phyloP scores from a whole-genome alignment of 2,113 vertebrate genomes.

The Fulmarus glacialis region DNA sequence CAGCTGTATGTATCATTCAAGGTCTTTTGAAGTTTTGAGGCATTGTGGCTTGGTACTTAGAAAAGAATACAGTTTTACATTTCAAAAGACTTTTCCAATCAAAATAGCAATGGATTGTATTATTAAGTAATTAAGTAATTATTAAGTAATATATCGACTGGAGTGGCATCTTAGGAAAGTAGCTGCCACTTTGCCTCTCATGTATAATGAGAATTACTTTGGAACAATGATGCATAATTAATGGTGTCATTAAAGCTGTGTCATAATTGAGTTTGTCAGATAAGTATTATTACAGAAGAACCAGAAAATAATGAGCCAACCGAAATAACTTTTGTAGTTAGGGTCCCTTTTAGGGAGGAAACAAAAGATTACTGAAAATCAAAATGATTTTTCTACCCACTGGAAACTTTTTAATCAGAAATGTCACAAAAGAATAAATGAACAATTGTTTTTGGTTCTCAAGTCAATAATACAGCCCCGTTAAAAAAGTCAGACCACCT shows the following conservation, averaged over 20 bases:
- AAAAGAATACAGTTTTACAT: neutral
- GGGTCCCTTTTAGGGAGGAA: neutral
- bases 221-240: conserved; percentile 16
- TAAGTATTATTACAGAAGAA: neutral
- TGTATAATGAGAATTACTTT: neutral
- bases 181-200: neutral
- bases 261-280: neutral
- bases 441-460: neutral
- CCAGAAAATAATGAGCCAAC: neutral
- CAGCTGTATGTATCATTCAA: neutral
- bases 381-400: neutral
- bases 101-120: neutral
- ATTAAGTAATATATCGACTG: neutral
- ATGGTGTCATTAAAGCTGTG: neutral
- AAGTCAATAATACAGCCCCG: neutral
- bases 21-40: neutral
- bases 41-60: neutral
- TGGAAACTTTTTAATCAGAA: neutral
- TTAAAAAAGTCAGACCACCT: neutral
- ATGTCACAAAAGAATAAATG: neutral
- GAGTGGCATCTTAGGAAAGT: neutral
- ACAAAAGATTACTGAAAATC: neutral
- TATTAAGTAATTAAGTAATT: neutral
- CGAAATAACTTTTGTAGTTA: neutral
- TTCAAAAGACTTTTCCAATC: neutral